These are phyloP conservation scores for Dendroctonus ponderosae DNA, from an alignment of 1,140 invertebrate genomes.

Conservation along the genomic window DNA sequence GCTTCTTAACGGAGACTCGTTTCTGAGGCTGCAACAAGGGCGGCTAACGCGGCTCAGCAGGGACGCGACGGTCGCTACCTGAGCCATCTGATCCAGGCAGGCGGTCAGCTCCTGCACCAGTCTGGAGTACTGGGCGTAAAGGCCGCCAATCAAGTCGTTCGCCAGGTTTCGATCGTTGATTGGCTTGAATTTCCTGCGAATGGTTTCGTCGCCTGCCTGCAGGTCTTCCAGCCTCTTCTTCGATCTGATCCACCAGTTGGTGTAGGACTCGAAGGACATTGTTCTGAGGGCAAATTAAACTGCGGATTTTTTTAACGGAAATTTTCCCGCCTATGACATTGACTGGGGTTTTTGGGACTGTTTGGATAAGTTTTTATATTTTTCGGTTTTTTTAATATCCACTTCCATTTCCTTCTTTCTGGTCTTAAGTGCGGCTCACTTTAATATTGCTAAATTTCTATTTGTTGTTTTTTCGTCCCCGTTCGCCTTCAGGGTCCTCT, in stretches of 20 bases:
- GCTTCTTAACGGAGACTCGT: conserved; percentile 41
- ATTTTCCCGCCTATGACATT: not conserved
- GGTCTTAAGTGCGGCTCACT: no score
- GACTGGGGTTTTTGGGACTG: no score
- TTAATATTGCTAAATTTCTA: no score
- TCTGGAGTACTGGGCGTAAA: conserved; percentile 44
- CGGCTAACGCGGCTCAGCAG: not conserved
- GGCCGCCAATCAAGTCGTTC: conserved; percentile 40
- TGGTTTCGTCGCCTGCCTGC: conserved; percentile 31
- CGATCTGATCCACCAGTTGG: conserved; percentile 46
- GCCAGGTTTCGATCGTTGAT: conserved; percentile 39
- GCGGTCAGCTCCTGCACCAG: conserved; percentile 44
- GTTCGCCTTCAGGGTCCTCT: no score
- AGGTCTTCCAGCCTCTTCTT: conserved; percentile 41
- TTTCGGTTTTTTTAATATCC: no score
- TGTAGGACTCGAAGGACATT: conserved; percentile 47
- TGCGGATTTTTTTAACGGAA: not conserved
- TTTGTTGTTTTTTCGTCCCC: no score
- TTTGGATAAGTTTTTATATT: no score
- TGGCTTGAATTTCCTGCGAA: conserved; percentile 32
- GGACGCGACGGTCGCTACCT: conserved; percentile 24
- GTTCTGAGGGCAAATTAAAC: not conserved
- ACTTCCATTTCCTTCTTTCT: no score
- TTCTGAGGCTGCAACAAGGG: conserved; percentile 41
- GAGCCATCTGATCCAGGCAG: conserved; percentile 45